Evolutionary conservation across 2,888 invertebrate species (phyloP).

Genomic region (Drosophila phalerata): DNA sequence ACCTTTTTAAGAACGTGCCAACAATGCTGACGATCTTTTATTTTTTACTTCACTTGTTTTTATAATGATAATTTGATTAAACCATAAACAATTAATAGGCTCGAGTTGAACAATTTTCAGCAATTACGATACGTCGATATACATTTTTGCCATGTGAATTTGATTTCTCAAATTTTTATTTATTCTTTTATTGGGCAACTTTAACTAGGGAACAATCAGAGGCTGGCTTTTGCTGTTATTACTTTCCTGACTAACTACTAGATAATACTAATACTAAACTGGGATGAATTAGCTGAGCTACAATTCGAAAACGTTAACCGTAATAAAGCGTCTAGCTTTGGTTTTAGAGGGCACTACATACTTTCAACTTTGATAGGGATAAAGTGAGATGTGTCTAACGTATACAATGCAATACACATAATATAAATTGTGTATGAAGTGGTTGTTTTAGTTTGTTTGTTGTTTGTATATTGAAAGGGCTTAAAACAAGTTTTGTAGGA

Average conservation of each 20-base stretch:
- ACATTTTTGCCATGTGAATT: slow-evolving; percentile 43
- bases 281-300: slow-evolving; percentile 70
- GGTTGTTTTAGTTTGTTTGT: slow-evolving; percentile 19
- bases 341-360: slow-evolving; percentile 54
- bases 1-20: slow-evolving; percentile 41
- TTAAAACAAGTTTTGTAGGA: slow-evolving; percentile 50
- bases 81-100: slow-evolving; percentile 47
- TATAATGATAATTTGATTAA: slow-evolving; percentile 37
- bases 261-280: slow-evolving; percentile 64
- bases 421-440: slow-evolving; percentile 30
- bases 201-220: slow-evolving; percentile 56
- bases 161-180: slow-evolving; percentile 10
- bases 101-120: slow-evolving; percentile 63
- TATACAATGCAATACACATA: slow-evolving; percentile 59
- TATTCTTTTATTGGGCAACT: slow-evolving; percentile 43
- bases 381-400: slow-evolving; percentile 34
- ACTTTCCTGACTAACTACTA: slow-evolving; percentile 62
- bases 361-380: slow-evolving; percentile 50
- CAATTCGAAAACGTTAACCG: slow-evolving; percentile 51
- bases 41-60: slow-evolving; percentile 21
- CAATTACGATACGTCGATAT: slow-evolving; percentile 73
- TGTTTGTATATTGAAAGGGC: slow-evolving; percentile 39
- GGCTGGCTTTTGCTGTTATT: slow-evolving; percentile 43
- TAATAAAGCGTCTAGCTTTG: slow-evolving; percentile 56
- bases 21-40: slow-evolving; percentile 42